Conservation (phyloP, 2,113 vertebrate genomes). For the Alligator sinensis region DNA sequence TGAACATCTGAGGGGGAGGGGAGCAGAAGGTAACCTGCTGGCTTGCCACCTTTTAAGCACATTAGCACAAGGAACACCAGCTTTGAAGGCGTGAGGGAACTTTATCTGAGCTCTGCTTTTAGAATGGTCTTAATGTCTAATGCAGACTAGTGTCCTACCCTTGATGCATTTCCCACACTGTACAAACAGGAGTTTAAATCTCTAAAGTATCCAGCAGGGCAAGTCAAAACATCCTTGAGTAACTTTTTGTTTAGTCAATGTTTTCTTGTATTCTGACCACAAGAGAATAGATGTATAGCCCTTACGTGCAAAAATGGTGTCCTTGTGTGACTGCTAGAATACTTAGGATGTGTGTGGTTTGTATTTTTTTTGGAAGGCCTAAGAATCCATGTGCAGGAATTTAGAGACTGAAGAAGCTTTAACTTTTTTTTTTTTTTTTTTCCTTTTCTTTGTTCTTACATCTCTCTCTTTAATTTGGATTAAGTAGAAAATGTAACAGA, state of each 20-base stretch:
- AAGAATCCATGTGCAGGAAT: conserved; percentile 11
- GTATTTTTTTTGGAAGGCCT: neutral
- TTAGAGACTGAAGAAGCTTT: conserved; percentile 53
- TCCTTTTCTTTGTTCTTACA: neutral
- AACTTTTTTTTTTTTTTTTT: neutral
- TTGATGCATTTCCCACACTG: conserved; percentile 42
- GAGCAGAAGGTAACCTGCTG: conserved; percentile 46
- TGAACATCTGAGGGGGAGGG: neutral
- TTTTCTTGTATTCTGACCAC: conserved; percentile 40
- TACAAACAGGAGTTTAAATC: conserved; percentile 42
- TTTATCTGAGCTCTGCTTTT: conserved; percentile 19
- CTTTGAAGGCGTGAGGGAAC: conserved; percentile 9
- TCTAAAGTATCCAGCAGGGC: conserved; percentile 56
- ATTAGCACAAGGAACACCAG: conserved; percentile 27
- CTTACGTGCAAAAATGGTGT: neutral
- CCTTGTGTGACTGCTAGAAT: neutral
- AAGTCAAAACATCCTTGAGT: conserved; percentile 54
- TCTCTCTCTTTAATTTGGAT: conserved; percentile 18
- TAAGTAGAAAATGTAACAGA: neutral
- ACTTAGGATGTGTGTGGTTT: neutral
- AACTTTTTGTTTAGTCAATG: conserved; percentile 40
- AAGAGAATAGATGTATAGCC: conserved; percentile 54
- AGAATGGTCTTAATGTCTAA: neutral
- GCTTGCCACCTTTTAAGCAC: neutral
- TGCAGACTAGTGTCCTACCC: neutral